These are phyloP conservation scores for Neosalanx taihuensis DNA, from an alignment of 2,797 vertebrate genomes.

Conservation along the genomic window DNA sequence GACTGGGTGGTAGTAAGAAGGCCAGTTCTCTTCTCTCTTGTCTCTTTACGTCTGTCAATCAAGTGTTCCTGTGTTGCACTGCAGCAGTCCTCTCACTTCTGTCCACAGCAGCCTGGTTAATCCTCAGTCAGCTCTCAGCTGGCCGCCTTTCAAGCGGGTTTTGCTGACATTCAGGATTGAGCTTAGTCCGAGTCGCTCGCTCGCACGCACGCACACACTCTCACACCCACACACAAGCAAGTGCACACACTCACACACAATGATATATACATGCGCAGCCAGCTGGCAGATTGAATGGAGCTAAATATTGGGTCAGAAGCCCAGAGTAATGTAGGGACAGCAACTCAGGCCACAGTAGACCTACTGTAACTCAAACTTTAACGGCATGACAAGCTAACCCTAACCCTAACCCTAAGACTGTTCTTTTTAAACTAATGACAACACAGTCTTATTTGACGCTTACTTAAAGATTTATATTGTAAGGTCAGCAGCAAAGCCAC, in stretches of 20 bases:
- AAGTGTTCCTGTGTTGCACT: not conserved
- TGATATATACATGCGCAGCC: slow-evolving; percentile 24
- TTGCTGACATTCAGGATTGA: slow-evolving; percentile 15
- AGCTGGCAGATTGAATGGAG: slow-evolving; percentile 33
- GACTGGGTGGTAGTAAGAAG: no score
- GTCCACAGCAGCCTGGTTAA: slow-evolving; percentile 20
- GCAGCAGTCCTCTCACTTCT: not conserved
- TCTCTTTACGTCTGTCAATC: not conserved
- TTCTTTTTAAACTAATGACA: not conserved
- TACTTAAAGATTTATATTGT: not conserved
- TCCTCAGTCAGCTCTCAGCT: slow-evolving; percentile 29
- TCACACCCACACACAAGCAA: slow-evolving; percentile 4
- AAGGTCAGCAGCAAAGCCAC: not conserved
- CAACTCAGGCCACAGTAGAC: not conserved
- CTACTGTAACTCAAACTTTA: not conserved
- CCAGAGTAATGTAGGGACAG: not conserved
- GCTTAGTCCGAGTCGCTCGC: slow-evolving; percentile 1
- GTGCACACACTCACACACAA: slow-evolving; percentile 2
- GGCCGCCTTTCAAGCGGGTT: slow-evolving; percentile 19
- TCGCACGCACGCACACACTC: not conserved
- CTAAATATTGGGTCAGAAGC: slow-evolving; percentile 5
- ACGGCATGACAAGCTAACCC: not conserved
- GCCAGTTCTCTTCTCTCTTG: no score
- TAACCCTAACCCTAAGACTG: not conserved
- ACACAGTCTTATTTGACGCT: no score